Evolutionary conservation across 2,888 invertebrate species (phyloP), one percentile per base, ranked within the genome.

Genomic region (Peribatodes rhomboidaria): DNA sequence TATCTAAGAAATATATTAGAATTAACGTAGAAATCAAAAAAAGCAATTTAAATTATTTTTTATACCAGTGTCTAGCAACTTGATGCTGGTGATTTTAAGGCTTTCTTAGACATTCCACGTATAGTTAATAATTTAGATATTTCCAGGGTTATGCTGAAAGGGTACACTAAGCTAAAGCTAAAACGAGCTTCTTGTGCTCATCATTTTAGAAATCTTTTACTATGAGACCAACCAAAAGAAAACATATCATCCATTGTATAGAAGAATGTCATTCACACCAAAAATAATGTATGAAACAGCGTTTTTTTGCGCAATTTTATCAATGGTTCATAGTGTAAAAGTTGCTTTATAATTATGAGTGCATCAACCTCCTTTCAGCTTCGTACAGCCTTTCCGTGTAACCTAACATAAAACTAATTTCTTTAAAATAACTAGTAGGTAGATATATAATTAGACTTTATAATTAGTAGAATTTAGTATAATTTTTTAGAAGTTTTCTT

Each of bases 1-100:
- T 55, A 61, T 44, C 20, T 22, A 2, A 46, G 20, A 44, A 41
- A 10, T 18, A 10, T 18, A 42, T 42, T 20, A 11, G 10, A 42
- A 11, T 11, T 20, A 20, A 42, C 3, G 9, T 11, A 20, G 10
- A 20, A 42, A 42, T 14, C 4, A 39, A 39, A 8, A 14, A 2
- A 14, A 39, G 6, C 10, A 18, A 9, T 22, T 46, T 20, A 18
- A 42, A 18, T 20, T 18, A 42, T 16, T 41, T 16, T 35, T 41
- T 3, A 8, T 1, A 46, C 46, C 46, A 46, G 22, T 46, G 20
- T 22, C 10, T 44, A 20, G n/a, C 2, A 1, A 41, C 41, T 16
- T 10, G 10, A 16, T 41, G 41, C 16, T 44, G 20, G 9, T 13
- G 1, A 44, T 35, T 35, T 35, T 9, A 35, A 35, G 1, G 35